These are phyloP conservation scores for Gambelia wislizenii DNA, from an alignment of 2,797 vertebrate species.

Conservation along the genomic window DNA sequence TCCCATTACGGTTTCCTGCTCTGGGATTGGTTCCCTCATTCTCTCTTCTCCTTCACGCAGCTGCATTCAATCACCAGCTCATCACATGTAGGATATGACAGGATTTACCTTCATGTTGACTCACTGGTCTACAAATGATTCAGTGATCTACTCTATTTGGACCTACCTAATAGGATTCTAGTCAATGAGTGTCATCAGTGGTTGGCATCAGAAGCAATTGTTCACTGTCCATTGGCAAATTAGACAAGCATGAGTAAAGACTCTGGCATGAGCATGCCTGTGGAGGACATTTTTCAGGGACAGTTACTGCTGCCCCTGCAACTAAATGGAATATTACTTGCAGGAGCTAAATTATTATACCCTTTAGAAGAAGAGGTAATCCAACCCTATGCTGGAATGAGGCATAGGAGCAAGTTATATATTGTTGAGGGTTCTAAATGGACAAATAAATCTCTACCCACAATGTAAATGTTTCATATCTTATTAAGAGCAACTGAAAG, in stretches of 20 bases:
- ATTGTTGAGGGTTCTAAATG: constrained; percentile 33
- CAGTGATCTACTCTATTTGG: too few species aligned
- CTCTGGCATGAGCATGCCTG: not conserved
- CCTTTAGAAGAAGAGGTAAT: not conserved
- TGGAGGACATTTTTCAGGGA: not conserved
- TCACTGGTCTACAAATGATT: too few species aligned
- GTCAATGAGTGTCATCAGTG: not conserved
- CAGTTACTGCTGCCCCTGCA: not conserved
- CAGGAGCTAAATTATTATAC: constrained; percentile 23
- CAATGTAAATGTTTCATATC: constrained; percentile 21
- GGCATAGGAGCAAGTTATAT: constrained; percentile 21
- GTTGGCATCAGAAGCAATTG: not conserved
- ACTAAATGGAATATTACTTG: constrained; percentile 4
- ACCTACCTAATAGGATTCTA: not conserved
- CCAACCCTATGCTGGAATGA: not conserved
- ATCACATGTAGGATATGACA: too few species aligned
- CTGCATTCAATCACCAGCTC: too few species aligned
- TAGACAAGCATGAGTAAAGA: not conserved
- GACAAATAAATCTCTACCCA: constrained; percentile 40
- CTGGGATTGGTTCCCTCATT: too few species aligned
- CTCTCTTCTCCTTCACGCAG: too few species aligned
- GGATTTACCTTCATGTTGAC: too few species aligned
- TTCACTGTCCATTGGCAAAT: not conserved
- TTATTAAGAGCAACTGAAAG: constrained; percentile 34
- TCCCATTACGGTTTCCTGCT: too few species aligned